Conservation (phyloP, 53 echinoderm and acorn worm species). For the Actinopyga echinites region DNA sequence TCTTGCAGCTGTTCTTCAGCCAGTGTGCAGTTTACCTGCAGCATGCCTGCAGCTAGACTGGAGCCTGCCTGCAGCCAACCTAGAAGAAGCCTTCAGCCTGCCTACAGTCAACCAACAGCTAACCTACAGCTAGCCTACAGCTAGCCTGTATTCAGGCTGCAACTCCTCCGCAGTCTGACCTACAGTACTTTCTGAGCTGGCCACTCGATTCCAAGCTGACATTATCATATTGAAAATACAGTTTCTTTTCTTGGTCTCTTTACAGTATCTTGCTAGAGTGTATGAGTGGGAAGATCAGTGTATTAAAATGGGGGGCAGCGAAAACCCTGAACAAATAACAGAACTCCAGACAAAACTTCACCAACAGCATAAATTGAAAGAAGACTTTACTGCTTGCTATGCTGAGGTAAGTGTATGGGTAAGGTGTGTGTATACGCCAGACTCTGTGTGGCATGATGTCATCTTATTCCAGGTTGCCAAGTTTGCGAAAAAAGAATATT, state of each 20-base stretch:
- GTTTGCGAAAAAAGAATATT: too few relatives aligned
- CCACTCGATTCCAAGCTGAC: too few relatives aligned
- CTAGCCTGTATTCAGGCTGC: not conserved
- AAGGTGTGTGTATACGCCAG: too few relatives aligned
- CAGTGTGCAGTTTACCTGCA: not conserved
- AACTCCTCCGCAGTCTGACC: not conserved
- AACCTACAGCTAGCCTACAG: too few relatives aligned
- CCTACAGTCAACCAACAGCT: too few relatives aligned
- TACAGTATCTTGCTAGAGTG: conserved; percentile 77
- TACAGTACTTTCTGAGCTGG: not conserved
- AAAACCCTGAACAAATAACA: conserved; percentile 73
- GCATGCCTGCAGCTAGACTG: not conserved
- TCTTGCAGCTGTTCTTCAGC: too few relatives aligned
- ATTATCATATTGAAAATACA: not conserved
- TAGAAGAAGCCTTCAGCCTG: too few relatives aligned
- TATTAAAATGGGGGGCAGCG: conserved; percentile 37
- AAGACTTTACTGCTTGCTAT: conserved; percentile 73
- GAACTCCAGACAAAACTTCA: conserved; percentile 82
- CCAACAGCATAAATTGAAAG: conserved; percentile 80
- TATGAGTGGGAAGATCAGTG: conserved; percentile 78
- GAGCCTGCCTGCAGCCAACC: not conserved
- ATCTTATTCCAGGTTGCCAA: too few relatives aligned
- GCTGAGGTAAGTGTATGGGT: too few relatives aligned
- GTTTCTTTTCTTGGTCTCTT: not conserved
- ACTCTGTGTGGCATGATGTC: too few relatives aligned